Conservation (phyloP, 1,140 invertebrate species). For the Hetaerina americana region DNA sequence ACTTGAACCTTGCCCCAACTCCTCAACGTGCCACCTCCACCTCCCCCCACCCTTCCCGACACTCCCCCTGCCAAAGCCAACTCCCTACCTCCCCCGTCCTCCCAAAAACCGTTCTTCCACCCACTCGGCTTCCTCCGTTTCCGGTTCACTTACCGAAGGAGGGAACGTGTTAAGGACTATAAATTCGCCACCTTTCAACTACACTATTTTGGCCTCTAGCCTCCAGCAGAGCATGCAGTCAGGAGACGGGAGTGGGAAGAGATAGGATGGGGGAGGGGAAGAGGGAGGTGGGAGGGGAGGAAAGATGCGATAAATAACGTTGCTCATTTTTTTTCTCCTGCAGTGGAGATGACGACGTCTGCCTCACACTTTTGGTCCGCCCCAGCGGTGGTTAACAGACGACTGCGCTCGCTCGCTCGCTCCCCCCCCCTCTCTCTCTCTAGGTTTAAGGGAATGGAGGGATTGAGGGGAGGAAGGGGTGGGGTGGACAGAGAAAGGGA, state of each 20-base stretch:
- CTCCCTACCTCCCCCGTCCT: too few relatives aligned
- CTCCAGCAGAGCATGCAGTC: too few relatives aligned
- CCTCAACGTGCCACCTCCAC: too few relatives aligned
- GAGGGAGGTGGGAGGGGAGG: neutral
- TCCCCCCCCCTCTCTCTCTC: too few relatives aligned
- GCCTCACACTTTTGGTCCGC: neutral
- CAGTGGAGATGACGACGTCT: neutral
- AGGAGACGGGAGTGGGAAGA: too few relatives aligned
- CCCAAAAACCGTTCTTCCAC: too few relatives aligned
- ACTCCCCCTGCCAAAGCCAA: too few relatives aligned
- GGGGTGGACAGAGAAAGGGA: too few relatives aligned
- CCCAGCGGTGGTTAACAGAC: neutral
- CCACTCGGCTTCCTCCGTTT: neutral
- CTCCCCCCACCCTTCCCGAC: too few relatives aligned
- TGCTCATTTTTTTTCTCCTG: neutral
- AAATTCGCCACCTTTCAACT: neutral
- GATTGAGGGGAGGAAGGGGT: neutral
- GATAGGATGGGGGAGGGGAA: neutral
- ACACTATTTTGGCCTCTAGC: neutral
- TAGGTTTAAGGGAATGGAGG: too few relatives aligned
- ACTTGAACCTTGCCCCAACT: too few relatives aligned
- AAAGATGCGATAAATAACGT: neutral
- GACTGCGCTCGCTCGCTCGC: neutral
- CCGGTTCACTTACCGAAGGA: neutral
- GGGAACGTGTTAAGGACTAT: neutral